Evolutionary conservation across 53 echinoderm and acorn worm genomes (phyloP), one percentile per base, ranked within the genome.

Genomic region (Echinometra lucunter): DNA sequence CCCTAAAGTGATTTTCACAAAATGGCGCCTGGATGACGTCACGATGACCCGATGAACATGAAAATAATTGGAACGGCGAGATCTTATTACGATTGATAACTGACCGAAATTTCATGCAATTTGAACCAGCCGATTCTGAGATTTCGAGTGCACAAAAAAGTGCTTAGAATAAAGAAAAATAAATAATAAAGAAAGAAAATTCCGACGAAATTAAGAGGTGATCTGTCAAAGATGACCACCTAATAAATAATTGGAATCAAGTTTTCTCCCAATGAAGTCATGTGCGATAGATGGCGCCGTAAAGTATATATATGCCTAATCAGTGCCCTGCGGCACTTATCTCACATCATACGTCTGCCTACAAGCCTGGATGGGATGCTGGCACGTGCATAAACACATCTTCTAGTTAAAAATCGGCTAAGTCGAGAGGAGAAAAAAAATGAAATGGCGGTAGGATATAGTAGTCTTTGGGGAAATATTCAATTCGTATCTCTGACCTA

Each of bases 301-400:
- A 78, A 21, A 78, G 78, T 38, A 78, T 42, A 35, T 40, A 78
- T 78, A 42, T 78, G 17, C 78, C 78, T 8, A 0, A 42, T 42
- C 78, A 18, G 38, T 78, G 78, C 78, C 78, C 78, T 78, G 78
- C 78, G 78, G 78, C 78, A 78, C 78, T 40, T 40, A 38, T 34
- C 75, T 75, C 42, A 38, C 38, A 38, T 18, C 78, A 78, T 78
- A 78, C 78, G 13, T 38, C 72, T 72, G 34, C 8, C 72, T 72
- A 72, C 34, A 6, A 30, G 78, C 78, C 4, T 78, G 13, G 78
- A 42, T 11, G 38, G 38, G 78, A 40, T 30, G 42, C 6, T 78
- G 78, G 38, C 42, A 38, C 38, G 78, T 78, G 78, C 78, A 78
- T 42, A 40, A 78, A 78, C 38, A 23, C 72, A 78, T 78, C 42